phyloP scores from a whole-genome alignment of 2,888 invertebrate genomes.

The Aelia acuminata region DNA sequence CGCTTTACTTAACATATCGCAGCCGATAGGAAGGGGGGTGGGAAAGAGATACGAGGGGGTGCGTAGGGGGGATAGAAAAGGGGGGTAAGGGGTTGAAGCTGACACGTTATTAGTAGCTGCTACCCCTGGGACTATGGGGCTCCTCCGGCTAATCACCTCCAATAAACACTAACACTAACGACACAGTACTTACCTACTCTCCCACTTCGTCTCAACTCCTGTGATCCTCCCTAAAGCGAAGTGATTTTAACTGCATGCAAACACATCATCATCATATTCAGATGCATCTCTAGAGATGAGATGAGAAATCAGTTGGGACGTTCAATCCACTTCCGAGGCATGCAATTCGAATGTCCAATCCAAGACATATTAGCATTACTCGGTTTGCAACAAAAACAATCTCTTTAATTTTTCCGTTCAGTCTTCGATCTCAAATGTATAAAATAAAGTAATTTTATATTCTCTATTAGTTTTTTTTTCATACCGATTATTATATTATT shows the following conservation, averaged over 20 bases:
- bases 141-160: conserved; percentile 26
- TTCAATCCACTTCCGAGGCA: no score
- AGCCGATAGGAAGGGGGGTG: background rate
- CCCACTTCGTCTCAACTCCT: background rate
- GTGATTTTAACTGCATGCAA: background rate
- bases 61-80: background rate
- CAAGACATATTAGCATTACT: no score
- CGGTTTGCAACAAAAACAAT: no score
- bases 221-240: background rate
- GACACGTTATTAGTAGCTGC: conserved; percentile 24
- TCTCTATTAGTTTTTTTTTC: no score
- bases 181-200: background rate
- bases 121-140: background rate
- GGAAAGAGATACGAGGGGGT: background rate
- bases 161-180: conserved; percentile 23
- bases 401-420: no score
- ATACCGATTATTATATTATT: no score
- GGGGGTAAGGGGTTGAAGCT: background rate
- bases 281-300: background rate
- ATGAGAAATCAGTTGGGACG: no score
- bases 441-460: no score
- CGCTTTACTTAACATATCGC: conserved; percentile 15
- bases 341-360: no score
- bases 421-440: no score
- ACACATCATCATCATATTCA: background rate